Base-by-base conservation (phyloP, 2,888 invertebrate species). In the Tenthredo livida region DNA sequence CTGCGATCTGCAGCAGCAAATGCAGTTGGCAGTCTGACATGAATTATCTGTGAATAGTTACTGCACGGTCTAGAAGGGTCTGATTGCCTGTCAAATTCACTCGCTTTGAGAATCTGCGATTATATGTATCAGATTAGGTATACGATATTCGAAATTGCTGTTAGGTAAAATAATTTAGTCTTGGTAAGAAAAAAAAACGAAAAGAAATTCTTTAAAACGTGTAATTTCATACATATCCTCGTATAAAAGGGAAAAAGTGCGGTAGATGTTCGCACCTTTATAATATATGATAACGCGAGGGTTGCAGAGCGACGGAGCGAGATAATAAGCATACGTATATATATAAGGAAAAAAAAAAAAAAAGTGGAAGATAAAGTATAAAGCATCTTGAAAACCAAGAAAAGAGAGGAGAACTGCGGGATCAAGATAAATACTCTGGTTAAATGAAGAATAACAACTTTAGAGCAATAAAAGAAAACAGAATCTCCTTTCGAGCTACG, bases 401-500 rank as follows among this genome's bases (percentile, higher is more conserved):
- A n/a, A 21, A 73, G 1, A 33, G n/a, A 50, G 78, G 0, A 80
- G 29, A 61, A 61, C n/a, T 33, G n/a, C n/a, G 77, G 29, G 50
- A 77, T 50, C 25, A 61, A 80, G 61, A 58, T 50, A 61, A 80
- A 80, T 61, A 21, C 40, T 80, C 40, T 40, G 61, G 67, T 61
- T 61, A 61, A 80, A 80, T 61, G 61, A 80, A 80, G 80, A 80
- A 61, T 80, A 80, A 80, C 40, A 61, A 61, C 61, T 80, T 61
- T 61, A 5, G 21, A 61, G 58, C n/a, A 61, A 61, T 40, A 12
- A 80, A 37, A 78, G 50, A 75, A 47, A 50, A 15, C 50, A 25
- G 29, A n/a, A n/a, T 73, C 54, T 12, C 17, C 15, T 6, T 15
- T 25, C 7, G 43, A 25, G 43, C 73, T 10, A 12, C 12, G 25